Base-by-base conservation (phyloP, 2,797 vertebrate species). In the Gouania willdenowi region DNA sequence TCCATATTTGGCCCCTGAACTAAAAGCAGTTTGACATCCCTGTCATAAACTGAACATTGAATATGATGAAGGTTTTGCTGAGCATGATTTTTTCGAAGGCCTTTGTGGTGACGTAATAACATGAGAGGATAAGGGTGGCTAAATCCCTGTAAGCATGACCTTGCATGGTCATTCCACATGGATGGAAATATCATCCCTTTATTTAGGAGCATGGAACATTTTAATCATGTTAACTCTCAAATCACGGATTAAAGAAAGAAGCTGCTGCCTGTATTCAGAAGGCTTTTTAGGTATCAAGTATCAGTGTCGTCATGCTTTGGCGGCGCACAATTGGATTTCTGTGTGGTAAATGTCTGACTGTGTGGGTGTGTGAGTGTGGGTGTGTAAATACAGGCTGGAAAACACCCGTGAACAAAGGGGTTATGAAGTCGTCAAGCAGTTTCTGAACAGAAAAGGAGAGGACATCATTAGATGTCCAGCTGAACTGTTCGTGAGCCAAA, bases 371-470 rank as follows among this genome's bases (percentile, higher is more conserved):
- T 20, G 18, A 3, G 25, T 1, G 24, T 5, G 21, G 34, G 4
- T 19, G 35, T 19, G 23, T 23, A 18, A 2, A 7, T 2, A 6
- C 26, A 21, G 37, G 24, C 31, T 14, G 3, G 13, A 64, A 29
- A 68, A 67, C 18, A n/a, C 14, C n/a, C 16, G 30, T 50, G 41
- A 75, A 80, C 69, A 72, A 68, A 78, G 69, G 72, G 21, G 36
- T 63, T 41, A 33, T 32, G 41, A 1, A 5, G 4, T 26, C 3
- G 6, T 13, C 48, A 45, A 42, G 39, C 21, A 40, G 31, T 47
- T 54, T 37, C 13, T 2, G 34, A 27, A 32, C 2, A 24, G 36
- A 48, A 42, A 42, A 35, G 6, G 26, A 48, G 20, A 45, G 43
- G 54, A 62, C 41, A 52, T 60, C 50, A 61, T 49, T 39, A 5